Evolutionary conservation across 2,888 invertebrate species (phyloP).

Genomic region (Drosophila phalerata): DNA sequence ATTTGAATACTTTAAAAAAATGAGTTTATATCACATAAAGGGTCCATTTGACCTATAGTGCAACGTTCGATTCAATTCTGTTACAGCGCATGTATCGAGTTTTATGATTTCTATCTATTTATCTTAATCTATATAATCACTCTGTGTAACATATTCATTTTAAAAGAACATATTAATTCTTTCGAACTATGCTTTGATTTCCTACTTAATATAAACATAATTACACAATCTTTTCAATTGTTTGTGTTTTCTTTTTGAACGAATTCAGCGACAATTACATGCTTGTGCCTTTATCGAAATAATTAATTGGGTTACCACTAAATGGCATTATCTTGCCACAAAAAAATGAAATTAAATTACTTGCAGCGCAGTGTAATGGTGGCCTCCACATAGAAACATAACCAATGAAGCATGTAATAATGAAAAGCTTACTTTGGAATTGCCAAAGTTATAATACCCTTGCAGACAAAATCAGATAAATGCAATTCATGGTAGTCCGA

Average conservation of each 20-base stretch:
- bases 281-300: slow-evolving; percentile 48
- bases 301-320: slow-evolving; percentile 39
- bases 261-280: slow-evolving; percentile 60
- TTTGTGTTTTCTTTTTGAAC: slow-evolving; percentile 17
- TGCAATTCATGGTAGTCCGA: neutral
- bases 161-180: slow-evolving; percentile 3
- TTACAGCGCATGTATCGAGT: slow-evolving; percentile 38
- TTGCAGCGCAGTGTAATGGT: slow-evolving; percentile 61
- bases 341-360: slow-evolving; percentile 30
- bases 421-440: slow-evolving; percentile 1
- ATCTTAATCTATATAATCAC: slow-evolving; percentile 4
- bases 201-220: slow-evolving; percentile 11
- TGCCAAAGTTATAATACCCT: slow-evolving; percentile 25
- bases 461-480: slow-evolving; percentile 8
- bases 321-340: slow-evolving; percentile 5
- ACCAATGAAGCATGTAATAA: slow-evolving; percentile 43
- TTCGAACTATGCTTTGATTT: slow-evolving; percentile 29
- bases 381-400: slow-evolving; percentile 28
- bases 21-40: no score
- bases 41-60: no score
- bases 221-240: slow-evolving; percentile 19
- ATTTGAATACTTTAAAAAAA: no score
- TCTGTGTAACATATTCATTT: slow-evolving; percentile 34
- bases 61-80: slow-evolving; percentile 16
- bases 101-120: slow-evolving; percentile 21